phyloP scores from a whole-genome alignment of 2,888 invertebrate genomes.

The Xestia sexstrigata region DNA sequence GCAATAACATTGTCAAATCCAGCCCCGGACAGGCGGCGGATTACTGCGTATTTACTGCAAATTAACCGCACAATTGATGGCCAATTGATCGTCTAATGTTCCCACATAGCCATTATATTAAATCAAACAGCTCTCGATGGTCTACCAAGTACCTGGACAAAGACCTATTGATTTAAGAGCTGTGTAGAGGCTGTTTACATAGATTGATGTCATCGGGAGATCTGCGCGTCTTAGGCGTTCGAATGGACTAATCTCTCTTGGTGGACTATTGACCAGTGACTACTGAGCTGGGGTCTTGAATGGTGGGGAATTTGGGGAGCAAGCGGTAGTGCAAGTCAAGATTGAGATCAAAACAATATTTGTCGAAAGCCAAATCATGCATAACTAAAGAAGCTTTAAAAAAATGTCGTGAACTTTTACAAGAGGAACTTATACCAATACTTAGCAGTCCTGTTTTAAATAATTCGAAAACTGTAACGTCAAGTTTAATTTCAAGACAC shows the following conservation, averaged over 20 bases:
- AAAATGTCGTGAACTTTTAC: not conserved
- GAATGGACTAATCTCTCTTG: slow-evolving; percentile 54
- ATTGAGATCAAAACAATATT: slow-evolving; percentile 1
- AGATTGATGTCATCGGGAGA: slow-evolving; percentile 73
- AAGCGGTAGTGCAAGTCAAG: not conserved
- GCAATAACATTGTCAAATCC: slow-evolving; percentile 75
- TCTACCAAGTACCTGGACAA: slow-evolving; percentile 82
- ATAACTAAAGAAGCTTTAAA: not conserved
- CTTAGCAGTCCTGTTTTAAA: not conserved
- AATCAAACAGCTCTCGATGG: slow-evolving; percentile 83
- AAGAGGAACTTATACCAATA: not conserved
- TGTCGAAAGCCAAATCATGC: not conserved
- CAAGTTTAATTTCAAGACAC: slow-evolving; percentile 4
- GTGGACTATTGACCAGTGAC: slow-evolving; percentile 20
- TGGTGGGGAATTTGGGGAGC: not conserved
- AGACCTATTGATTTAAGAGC: slow-evolving; percentile 87
- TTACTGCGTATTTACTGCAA: slow-evolving; percentile 87
- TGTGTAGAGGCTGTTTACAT: slow-evolving; percentile 75
- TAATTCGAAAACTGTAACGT: not conserved
- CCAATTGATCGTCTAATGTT: slow-evolving; percentile 88
- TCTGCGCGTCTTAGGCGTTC: slow-evolving; percentile 55
- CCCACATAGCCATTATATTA: slow-evolving; percentile 87
- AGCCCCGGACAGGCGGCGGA: slow-evolving; percentile 74
- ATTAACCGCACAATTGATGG: slow-evolving; percentile 88
- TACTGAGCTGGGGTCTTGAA: slow-evolving; percentile 15